Evolutionary conservation across 64 coral and sea anemone species (phyloP), one percentile per base, ranked within the genome.

Genomic region (Porites australiensis): DNA sequence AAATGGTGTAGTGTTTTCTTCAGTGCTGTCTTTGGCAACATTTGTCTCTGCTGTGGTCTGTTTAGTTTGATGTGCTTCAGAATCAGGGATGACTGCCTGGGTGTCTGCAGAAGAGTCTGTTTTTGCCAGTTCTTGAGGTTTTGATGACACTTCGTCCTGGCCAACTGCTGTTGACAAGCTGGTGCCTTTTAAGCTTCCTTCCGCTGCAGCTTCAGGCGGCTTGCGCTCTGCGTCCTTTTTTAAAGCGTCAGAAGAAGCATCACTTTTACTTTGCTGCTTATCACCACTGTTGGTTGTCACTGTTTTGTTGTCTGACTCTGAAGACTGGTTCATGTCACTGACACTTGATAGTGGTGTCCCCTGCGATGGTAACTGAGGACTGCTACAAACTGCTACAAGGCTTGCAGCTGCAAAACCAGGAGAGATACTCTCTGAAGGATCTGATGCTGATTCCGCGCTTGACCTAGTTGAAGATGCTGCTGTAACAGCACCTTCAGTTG

Each of bases 341-440:
- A 84, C 44, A 46, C 81, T 84, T 65, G 63, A 61, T 12, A 84
- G 20, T 3, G 45, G 81, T 7, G 81, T 68, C 19, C 81, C 62
- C 22, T 84, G 81, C 15, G 69, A 44, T 16, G 81, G 45, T 50
- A 88, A n/a, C 20, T 83, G 75, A 63, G 91, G 50, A 21, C 72
- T 85, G 79, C 91, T 93, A 15, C 91, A 93, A 4, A 93, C 91
- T 21, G 91, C 91, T 16, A 86, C 91, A 47, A 93, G 61, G 51
- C 91, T 93, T 37, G 91, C 91, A 77, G 81, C 91, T 50, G 85
- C 82, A 1, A 93, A 61, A 58, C 57, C 75, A 50, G 91, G 91
- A 3, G 91, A 93, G 64, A 93, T 93, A 67, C 55, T 93, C 51
- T 93, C 67, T 0, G 52, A 62, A 44, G 70, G 20, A 0, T 50